Evolutionary conservation across 2,888 invertebrate genomes (phyloP).

Genomic region (Lucinisca nassula): DNA sequence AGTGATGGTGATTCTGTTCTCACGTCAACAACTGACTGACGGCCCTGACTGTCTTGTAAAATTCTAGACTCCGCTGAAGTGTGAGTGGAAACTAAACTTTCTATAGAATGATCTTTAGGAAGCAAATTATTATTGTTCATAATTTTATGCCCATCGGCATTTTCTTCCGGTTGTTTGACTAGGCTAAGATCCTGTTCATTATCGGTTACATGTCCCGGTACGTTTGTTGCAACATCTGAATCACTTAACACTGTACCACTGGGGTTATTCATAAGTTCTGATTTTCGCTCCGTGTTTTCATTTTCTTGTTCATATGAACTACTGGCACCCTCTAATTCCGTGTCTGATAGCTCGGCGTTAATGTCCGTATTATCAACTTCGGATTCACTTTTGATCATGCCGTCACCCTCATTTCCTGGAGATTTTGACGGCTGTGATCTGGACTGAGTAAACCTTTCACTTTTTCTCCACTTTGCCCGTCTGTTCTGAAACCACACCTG

Average conservation of each 20-base stretch:
- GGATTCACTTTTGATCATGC: conserved; percentile 60
- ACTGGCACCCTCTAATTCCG: conserved; percentile 29
- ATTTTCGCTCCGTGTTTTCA: too few relatives aligned
- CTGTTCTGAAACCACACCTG: conserved; percentile 85
- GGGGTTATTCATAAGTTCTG: background rate
- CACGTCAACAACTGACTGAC: conserved; percentile 27
- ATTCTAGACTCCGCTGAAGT: background rate
- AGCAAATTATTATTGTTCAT: background rate
- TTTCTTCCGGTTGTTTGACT: background rate
- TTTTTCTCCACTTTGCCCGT: conserved; percentile 88
- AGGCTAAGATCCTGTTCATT: background rate
- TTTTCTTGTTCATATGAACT: background rate
- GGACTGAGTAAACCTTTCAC: conserved; percentile 90
- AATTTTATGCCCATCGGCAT: background rate
- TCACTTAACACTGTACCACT: background rate
- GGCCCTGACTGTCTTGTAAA: background rate
- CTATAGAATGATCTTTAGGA: conserved; percentile 47
- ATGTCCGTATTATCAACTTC: conserved; percentile 65
- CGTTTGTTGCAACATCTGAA: background rate
- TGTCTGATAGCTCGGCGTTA: conserved; percentile 65
- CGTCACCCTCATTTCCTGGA: conserved; percentile 44
- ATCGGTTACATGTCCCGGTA: background rate
- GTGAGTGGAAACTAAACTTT: conserved; percentile 49
- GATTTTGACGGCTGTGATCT: conserved; percentile 60
- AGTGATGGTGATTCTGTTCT: conserved; percentile 34